Percentiles rank a stretch among this genome's conserved stretches.
Conservation (phyloP, 2,113 vertebrate genomes). For the Leucopsar rothschildi region DNA sequence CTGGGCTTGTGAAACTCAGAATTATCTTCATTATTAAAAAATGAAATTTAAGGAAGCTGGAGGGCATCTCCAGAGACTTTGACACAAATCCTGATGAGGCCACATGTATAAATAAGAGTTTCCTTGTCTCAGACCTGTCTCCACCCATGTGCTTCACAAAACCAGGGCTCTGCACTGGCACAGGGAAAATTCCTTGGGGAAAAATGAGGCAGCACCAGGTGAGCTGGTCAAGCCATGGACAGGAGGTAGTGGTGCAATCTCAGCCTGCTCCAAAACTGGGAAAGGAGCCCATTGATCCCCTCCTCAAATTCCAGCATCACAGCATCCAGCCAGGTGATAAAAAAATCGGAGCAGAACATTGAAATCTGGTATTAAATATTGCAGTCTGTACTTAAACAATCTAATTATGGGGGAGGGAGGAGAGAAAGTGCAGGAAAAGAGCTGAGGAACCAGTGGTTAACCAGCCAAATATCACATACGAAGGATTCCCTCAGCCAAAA, state of each 20-base stretch:
- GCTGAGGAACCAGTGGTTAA: neutral
- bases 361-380: neutral
- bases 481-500: neutral
- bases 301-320: neutral
- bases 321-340: neutral
- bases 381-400: neutral
- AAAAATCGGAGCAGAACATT: neutral
- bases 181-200: neutral
- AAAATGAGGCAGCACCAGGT: neutral
- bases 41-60: conserved; percentile 11
- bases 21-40: conserved; percentile 56
- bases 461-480: neutral
- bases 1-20: conserved; percentile 12
- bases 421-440: neutral
- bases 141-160: neutral
- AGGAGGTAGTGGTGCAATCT: neutral
- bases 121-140: neutral
- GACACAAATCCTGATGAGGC: neutral
- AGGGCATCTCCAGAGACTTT: conserved; percentile 16
- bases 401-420: neutral
- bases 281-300: neutral
- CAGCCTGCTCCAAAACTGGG: accelerated
- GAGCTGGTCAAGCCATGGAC: neutral
- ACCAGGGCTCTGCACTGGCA: neutral
- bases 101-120: neutral